A percentile compares a stretch with the other conserved stretches of the same genome.
Evolutionary conservation across 2,888 invertebrate genomes (phyloP).

Genomic region (Ochropleura plecta): DNA sequence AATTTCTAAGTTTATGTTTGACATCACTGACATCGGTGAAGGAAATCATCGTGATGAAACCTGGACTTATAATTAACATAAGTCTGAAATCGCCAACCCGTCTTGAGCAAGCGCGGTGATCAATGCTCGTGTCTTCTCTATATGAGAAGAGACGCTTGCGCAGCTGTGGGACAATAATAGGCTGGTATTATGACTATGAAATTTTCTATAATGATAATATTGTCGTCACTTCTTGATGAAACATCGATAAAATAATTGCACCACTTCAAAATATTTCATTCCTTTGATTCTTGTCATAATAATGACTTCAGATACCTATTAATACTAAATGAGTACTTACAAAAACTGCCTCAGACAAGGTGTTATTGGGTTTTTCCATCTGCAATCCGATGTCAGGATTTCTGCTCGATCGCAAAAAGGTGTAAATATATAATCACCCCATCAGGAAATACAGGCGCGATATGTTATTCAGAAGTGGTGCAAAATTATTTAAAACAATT

Average conservation of each 20-base stretch:
- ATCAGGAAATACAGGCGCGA: no score
- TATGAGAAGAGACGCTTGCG: background rate
- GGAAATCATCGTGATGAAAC: no score
- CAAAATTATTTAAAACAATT: conserved; percentile 15
- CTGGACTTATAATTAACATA: no score
- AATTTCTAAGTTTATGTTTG: no score
- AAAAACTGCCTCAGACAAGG: no score
- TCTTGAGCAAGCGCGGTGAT: no score
- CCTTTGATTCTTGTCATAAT: background rate
- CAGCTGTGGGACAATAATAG: background rate
- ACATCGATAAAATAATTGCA: conserved; percentile 16
- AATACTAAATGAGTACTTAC: no score
- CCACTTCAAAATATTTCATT: background rate
- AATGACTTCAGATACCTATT: background rate
- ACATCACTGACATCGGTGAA: no score
- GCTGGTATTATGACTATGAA: no score
- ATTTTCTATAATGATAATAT: background rate
- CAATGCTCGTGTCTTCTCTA: background rate
- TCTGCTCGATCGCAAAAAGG: background rate
- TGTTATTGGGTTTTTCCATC: no score
- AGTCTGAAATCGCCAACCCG: no score
- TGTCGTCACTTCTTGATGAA: conserved; percentile 6
- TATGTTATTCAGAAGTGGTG: conserved; percentile 10
- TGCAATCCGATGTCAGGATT: background rate
- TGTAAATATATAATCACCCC: background rate